phyloP scores from a whole-genome alignment of 2,888 invertebrate genomes.

The Neoascia interrupta region DNA sequence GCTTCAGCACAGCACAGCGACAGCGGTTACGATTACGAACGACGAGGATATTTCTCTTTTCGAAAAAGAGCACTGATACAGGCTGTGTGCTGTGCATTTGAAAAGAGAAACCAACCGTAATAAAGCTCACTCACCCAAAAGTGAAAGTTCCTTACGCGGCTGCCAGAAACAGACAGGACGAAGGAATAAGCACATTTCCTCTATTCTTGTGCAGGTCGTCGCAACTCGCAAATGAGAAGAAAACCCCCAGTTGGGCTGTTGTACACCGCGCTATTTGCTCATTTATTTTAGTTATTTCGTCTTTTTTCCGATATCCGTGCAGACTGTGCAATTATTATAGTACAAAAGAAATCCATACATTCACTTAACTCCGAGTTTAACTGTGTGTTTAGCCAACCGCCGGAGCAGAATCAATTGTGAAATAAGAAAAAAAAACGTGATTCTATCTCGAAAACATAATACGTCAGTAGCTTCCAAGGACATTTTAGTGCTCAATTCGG shows the following conservation, averaged over 20 bases:
- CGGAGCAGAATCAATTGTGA: background rate
- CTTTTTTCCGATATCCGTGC: slow-evolving; percentile 42
- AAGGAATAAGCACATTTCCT: slow-evolving; percentile 11
- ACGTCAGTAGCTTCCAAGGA: slow-evolving; percentile 45
- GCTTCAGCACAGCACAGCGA: no score
- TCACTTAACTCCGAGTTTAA: background rate
- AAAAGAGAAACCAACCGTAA: slow-evolving; percentile 18
- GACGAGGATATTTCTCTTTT: slow-evolving; percentile 5
- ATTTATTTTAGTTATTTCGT: slow-evolving; percentile 44
- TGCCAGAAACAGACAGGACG: no score
- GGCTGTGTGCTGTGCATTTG: no score
- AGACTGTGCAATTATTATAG: no score
- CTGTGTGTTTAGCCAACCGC: no score
- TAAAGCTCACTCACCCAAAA: slow-evolving; percentile 39
- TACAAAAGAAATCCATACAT: no score
- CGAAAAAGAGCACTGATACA: background rate
- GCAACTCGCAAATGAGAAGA: slow-evolving; percentile 39
- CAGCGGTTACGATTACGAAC: no score
- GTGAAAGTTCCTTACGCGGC: slow-evolving; percentile 44
- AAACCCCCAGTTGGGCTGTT: slow-evolving; percentile 31
- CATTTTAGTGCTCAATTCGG: slow-evolving; percentile 16
- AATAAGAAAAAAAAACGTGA: background rate
- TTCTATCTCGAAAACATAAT: background rate
- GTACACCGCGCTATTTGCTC: slow-evolving; percentile 27
- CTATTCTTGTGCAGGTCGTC: slow-evolving; percentile 36